phyloP scores from a whole-genome alignment of 2,113 vertebrate genomes.

The Pica pica region DNA sequence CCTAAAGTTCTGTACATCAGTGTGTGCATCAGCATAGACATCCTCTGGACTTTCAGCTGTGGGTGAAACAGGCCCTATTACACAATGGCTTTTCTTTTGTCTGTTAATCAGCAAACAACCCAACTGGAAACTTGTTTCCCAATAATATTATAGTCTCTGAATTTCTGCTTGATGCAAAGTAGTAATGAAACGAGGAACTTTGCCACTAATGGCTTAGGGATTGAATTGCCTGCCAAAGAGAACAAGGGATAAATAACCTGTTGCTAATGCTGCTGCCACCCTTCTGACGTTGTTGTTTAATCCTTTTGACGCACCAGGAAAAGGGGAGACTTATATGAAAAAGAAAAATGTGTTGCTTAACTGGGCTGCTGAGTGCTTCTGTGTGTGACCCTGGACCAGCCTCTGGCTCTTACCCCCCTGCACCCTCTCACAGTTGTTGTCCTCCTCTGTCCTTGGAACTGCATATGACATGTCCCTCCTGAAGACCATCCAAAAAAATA shows the following conservation, averaged over 20 bases:
- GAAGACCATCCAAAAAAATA: not conserved
- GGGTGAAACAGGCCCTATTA: not conserved
- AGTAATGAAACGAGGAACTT: not conserved
- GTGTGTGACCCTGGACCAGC: not conserved
- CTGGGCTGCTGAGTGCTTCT: not conserved
- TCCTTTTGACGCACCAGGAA: constrained; percentile 46
- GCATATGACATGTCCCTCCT: not conserved
- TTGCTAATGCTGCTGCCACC: constrained; percentile 26
- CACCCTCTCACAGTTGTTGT: not conserved
- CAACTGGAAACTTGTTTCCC: not conserved
- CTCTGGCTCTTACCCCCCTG: not conserved
- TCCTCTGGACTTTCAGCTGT: not conserved
- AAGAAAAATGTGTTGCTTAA: not conserved
- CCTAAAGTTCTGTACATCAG: not conserved
- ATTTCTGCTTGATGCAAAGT: constrained; percentile 1
- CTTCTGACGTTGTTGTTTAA: constrained; percentile 48
- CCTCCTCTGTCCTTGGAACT: not conserved
- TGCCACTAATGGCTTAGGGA: not conserved
- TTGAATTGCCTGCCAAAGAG: constrained; percentile 30
- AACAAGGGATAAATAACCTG: constrained; percentile 36
- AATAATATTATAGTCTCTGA: not conserved
- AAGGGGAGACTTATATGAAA: not conserved
- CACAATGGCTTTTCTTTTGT: not conserved
- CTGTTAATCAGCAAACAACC: not conserved
- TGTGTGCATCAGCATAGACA: not conserved